Evolutionary conservation across 2,888 invertebrate species (phyloP).

Genomic region (Patella depressa): DNA sequence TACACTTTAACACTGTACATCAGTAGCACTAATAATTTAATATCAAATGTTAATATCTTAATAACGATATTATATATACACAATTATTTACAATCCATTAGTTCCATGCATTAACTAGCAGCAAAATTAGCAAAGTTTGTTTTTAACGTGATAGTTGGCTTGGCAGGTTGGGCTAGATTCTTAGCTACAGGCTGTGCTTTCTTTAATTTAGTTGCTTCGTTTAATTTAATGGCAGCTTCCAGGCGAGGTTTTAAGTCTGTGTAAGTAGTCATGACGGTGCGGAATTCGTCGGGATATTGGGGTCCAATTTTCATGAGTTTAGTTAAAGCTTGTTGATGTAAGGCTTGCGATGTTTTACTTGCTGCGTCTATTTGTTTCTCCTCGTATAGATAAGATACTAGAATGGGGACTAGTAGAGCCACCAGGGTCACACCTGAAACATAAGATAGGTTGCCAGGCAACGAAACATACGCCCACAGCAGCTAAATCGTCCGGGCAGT

Average conservation of each 20-base stretch:
- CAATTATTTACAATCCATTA: too few species aligned
- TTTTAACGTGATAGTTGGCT: conserved; percentile 45
- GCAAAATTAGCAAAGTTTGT: conserved; percentile 34
- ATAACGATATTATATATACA: too few species aligned
- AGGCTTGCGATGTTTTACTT: conserved; percentile 48
- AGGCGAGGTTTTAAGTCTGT: conserved; percentile 84
- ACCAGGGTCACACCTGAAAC: conserved; percentile 88
- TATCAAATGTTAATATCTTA: too few species aligned
- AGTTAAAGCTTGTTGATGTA: conserved; percentile 91
- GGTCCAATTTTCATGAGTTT: conserved; percentile 93
- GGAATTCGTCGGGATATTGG: conserved; percentile 94
- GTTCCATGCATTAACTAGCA: too few species aligned
- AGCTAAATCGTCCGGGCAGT: too few species aligned
- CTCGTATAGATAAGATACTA: conserved; percentile 87
- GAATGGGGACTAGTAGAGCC: conserved; percentile 88
- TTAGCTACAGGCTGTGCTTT: conserved; percentile 65
- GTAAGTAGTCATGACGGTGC: conserved; percentile 88
- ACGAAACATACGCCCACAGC: too few species aligned
- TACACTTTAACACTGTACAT: too few species aligned
- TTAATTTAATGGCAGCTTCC: conserved; percentile 87
- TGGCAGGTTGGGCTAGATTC: conserved; percentile 66
- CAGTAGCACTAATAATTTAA: too few species aligned
- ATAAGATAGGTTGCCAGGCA: too few species aligned
- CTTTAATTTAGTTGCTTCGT: conserved; percentile 74
- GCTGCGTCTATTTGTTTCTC: conserved; percentile 65